phyloP scores from a whole-genome alignment of 2,888 invertebrate genomes.

The Drosophila algonquin region DNA sequence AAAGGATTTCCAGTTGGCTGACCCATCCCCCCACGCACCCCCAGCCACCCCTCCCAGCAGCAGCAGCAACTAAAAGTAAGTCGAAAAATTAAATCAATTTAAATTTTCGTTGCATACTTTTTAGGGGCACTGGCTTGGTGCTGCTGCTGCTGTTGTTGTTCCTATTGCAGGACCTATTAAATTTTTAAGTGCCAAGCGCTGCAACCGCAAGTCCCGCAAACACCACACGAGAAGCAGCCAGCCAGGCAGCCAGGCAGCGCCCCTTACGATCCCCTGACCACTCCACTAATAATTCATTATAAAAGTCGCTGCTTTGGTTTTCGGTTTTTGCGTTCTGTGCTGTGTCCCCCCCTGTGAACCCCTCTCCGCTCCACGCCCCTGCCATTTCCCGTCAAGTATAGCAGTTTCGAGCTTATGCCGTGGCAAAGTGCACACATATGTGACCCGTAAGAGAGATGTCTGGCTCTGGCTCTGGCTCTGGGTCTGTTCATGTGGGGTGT shows the following conservation, averaged over 20 bases:
- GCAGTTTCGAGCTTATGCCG: constrained; percentile 70
- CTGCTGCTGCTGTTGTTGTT: constrained; percentile 31
- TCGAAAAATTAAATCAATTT: constrained; percentile 42
- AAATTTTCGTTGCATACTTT: constrained; percentile 40
- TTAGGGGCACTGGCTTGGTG: constrained; percentile 10
- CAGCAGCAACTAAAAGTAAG: constrained; percentile 10
- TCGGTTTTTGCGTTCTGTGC: constrained; percentile 75
- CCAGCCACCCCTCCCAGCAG: not conserved
- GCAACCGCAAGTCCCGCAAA: constrained; percentile 73
- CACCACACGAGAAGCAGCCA: constrained; percentile 70
- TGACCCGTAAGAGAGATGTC: constrained; percentile 44
- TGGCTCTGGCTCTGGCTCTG: constrained; percentile 37
- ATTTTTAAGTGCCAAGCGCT: constrained; percentile 73
- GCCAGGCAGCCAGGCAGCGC: constrained; percentile 39
- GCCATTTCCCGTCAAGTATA: constrained; percentile 26
- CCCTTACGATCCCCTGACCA: constrained; percentile 25
- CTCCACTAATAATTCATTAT: constrained; percentile 78
- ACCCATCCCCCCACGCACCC: not conserved
- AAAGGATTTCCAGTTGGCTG: constrained; percentile 38
- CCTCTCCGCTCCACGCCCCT: not conserved
- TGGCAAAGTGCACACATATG: constrained; percentile 80
- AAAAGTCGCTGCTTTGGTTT: constrained; percentile 77
- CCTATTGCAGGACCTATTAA: constrained; percentile 71
- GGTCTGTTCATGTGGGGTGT: constrained; percentile 22
- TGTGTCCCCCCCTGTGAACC: constrained; percentile 28